Evolutionary conservation across 2,113 vertebrate species (phyloP).

Genomic region (Bambusicola thoracicus): DNA sequence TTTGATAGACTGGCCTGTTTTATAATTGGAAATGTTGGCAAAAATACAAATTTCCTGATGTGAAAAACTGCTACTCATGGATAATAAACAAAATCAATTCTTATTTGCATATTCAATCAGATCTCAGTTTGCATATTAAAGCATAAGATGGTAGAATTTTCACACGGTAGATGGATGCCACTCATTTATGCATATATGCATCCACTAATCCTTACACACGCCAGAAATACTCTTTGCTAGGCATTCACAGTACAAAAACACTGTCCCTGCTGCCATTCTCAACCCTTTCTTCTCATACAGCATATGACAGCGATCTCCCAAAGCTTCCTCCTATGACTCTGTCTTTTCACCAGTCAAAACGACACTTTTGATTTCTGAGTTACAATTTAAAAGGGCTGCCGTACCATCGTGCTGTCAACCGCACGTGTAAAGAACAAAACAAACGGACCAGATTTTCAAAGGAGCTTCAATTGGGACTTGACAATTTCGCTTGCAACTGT

Average conservation of each 20-base stretch:
- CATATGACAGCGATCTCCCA: not conserved
- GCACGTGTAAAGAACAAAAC: constrained; percentile 15
- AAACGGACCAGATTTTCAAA: constrained; percentile 8
- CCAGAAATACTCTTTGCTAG: constrained; percentile 49
- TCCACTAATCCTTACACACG: constrained; percentile 51
- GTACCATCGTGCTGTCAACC: not conserved
- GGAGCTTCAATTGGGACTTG: not conserved
- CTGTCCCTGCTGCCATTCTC: constrained; percentile 42
- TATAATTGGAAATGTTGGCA: constrained; percentile 16
- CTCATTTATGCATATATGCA: constrained; percentile 57
- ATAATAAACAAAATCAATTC: constrained; percentile 69
- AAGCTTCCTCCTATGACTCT: not conserved
- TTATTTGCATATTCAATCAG: constrained; percentile 67
- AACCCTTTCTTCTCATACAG: not conserved
- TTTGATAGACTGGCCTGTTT: constrained; percentile 53
- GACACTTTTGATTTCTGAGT: constrained; percentile 38
- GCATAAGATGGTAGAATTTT: constrained; percentile 56
- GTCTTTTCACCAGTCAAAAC: constrained; percentile 22
- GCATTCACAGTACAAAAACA: constrained; percentile 57
- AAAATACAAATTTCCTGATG: constrained; percentile 50
- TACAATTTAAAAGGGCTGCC: constrained; percentile 36
- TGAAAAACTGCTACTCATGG: constrained; percentile 54
- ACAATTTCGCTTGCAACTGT: constrained; percentile 28
- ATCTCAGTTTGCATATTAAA: constrained; percentile 65
- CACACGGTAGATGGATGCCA: constrained; percentile 56